Percentiles rank a stretch among this genome's conserved stretches.
Conservation (phyloP, 2,113 vertebrate species). For the Ornithorhynchus anatinus region DNA sequence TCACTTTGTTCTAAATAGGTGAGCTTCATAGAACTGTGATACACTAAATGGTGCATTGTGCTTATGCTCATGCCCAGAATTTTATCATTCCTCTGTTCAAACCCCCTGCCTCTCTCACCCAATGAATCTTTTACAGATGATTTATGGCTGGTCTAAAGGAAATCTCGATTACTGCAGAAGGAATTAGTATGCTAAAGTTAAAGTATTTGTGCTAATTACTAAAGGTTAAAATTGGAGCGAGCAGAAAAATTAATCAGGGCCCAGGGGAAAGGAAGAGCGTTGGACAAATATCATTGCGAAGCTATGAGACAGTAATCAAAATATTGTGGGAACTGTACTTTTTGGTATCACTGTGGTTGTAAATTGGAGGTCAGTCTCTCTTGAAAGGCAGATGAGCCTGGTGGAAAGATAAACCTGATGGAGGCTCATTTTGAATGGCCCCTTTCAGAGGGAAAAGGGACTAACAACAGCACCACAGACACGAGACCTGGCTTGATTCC, state of each 20-base stretch:
- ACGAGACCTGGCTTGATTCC: too few species aligned
- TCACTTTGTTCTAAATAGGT: slow-evolving; percentile 17
- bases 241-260: slow-evolving; percentile 59
- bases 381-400: too few species aligned
- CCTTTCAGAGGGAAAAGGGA: too few species aligned
- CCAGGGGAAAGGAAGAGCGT: slow-evolving; percentile 26
- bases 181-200: slow-evolving; percentile 57
- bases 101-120: slow-evolving; percentile 16
- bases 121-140: slow-evolving; percentile 58
- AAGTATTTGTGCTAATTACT: slow-evolving; percentile 63
- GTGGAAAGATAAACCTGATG: too few species aligned
- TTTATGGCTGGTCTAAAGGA: slow-evolving; percentile 45
- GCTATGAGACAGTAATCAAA: slow-evolving; percentile 38
- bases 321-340: slow-evolving; percentile 26
- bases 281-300: slow-evolving; percentile 28
- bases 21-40: slow-evolving; percentile 17
- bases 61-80: background rate
- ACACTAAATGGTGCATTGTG: background rate
- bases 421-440: too few species aligned
- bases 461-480: too few species aligned
- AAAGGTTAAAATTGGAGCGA: slow-evolving; percentile 55
- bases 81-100: slow-evolving; percentile 10
- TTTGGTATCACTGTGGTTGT: slow-evolving; percentile 5
- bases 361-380: slow-evolving; percentile 14
- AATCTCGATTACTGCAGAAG: slow-evolving; percentile 37